Evolutionary conservation across 1,140 invertebrate genomes (phyloP).

Genomic region (Spodoptera litura): DNA sequence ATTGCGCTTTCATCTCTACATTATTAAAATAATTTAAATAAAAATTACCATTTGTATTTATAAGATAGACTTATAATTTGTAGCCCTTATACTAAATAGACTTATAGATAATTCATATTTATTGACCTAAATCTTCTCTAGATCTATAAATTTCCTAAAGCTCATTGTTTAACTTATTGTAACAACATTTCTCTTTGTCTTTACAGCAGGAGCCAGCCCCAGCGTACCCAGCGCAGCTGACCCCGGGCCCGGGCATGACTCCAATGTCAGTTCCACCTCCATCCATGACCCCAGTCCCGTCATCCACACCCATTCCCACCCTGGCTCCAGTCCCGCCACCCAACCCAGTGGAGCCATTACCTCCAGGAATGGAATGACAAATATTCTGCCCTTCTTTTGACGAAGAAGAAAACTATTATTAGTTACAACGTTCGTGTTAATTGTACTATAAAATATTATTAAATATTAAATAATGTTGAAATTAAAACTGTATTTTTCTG

Average conservation of each 20-base stretch:
- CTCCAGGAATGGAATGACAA: slow-evolving; percentile 73
- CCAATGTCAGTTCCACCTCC: background rate
- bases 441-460: background rate
- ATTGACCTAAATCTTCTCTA: too few species aligned
- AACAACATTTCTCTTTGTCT: background rate
- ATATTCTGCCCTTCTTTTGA: background rate
- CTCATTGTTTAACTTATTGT: too few species aligned
- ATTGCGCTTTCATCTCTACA: too few species aligned
- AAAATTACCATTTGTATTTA: too few species aligned
- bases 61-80: too few species aligned
- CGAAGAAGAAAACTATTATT: background rate
- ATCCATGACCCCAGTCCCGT: background rate
- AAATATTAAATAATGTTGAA: slow-evolving; percentile 8
- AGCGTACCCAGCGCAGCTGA: background rate
- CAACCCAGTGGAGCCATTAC: slow-evolving; percentile 69
- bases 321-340: slow-evolving; percentile 46
- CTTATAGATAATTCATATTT: too few species aligned
- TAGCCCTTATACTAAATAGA: too few species aligned
- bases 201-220: background rate
- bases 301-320: slow-evolving; percentile 48
- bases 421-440: background rate
- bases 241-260: background rate
- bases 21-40: too few species aligned
- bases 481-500: slow-evolving; percentile 2
- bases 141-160: too few species aligned